Evolutionary conservation across 2,888 invertebrate species (phyloP), one percentile per base, ranked within the genome.

Genomic region (Venustoraphidia nigricollis): DNA sequence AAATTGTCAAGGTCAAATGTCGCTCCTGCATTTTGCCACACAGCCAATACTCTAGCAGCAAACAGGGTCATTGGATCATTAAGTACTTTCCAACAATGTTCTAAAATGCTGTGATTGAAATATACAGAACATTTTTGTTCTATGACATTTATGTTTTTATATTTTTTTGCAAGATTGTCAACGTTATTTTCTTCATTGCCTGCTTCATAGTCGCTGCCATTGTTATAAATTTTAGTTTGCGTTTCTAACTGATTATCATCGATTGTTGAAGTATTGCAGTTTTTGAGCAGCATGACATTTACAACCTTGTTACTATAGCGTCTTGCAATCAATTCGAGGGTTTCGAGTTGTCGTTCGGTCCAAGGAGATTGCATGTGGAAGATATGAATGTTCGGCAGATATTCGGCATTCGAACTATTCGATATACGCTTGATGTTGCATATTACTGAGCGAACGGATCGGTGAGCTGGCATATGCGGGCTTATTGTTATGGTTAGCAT

Each of bases 1-100:
- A 27, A 27, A 27, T 27, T 27, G 27, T 40, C 41, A 11, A 62
- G 52, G 47, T 60, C 61, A 50, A 64, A 66, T 47, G 61, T 63
- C 9, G 76, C 63, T 2, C 77, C 77, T 9, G 73, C 76, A 52
- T 65, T 65, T 56, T 73, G 67, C 75, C 76, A 77, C 34, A 76
- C 63, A 41, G 72, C 66, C 51, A 69, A 63, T 34, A 72, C 62
- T 54, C 77, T 64, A 1, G 70, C 63, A 40, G 75, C 73, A 56
- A 77, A 76, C 14, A 70, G 56, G 13, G 71, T 56, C 51, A 70
- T 65, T 8, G 62, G 55, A 1, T 59, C 53, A n/a, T 71, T 70
- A 45, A 75, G 63, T 34, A 59, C 60, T 50, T 60, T 66, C 75
- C 75, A 77, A 45, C 64, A 67, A 44, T 63, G 64, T 50, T 64